Percentiles rank a stretch among this genome's conserved stretches.
Conservation (phyloP, 2,113 vertebrate genomes). For the Tringa solitaria region DNA sequence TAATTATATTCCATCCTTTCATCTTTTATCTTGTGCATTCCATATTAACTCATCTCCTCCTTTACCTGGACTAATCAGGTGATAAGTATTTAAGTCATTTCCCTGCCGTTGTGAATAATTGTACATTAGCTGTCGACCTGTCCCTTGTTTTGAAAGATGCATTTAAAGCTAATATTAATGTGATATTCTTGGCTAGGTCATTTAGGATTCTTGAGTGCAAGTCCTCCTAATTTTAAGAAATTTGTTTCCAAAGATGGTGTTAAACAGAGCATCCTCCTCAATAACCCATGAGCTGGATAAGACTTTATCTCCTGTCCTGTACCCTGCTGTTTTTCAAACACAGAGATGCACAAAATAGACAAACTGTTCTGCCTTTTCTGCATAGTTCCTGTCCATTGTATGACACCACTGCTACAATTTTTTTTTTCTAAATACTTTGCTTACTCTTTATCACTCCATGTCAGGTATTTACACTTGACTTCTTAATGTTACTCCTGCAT, state of each 20-base stretch:
- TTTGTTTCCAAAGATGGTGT: neutral
- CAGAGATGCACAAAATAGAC: neutral
- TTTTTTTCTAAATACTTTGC: neutral
- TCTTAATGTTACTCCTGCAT: neutral
- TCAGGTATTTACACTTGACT: neutral
- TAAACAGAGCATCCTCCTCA: neutral
- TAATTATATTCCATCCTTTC: conserved; percentile 45
- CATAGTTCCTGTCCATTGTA: neutral
- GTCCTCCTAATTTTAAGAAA: neutral
- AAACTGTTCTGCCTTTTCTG: neutral
- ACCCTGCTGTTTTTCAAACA: neutral
- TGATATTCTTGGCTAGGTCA: neutral
- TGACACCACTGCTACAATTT: neutral
- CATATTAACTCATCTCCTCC: neutral
- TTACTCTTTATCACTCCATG: fast-evolving
- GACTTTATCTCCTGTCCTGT: neutral
- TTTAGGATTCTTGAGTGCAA: neutral
- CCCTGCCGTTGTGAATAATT: neutral
- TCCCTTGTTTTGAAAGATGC: neutral
- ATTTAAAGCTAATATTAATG: neutral
- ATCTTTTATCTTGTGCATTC: conserved; percentile 33
- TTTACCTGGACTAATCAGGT: neutral
- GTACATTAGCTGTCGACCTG: neutral
- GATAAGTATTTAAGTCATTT: neutral
- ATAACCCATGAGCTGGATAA: neutral